Base-by-base conservation (phyloP, 2,113 vertebrate species). In the Odocoileus hemionus region DNA sequence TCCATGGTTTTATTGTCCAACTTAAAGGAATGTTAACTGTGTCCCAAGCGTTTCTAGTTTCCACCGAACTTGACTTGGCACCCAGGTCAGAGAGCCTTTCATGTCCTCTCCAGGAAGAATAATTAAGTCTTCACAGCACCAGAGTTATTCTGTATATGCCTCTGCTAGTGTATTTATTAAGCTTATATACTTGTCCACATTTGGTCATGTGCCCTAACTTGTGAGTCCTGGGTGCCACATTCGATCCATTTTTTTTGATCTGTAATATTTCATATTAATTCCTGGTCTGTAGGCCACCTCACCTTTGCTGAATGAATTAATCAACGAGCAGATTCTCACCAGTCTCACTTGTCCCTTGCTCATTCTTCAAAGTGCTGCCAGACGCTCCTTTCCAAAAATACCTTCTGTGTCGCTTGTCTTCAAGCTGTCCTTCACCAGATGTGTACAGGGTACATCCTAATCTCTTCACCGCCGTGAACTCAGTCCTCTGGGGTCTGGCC, bases 111-210 rank as follows among this genome's bases (percentile, higher is more conserved):
- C 3, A 3, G 5, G n/a, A 67, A 9, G 11, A 47, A 9, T 0
- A 39, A 74, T 39, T 3, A 13, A 57, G 9, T 11, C 6, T 7
- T 8, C 4, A 54, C 1, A 19, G 6, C 43, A 19, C 4, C 2
- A 0, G 14, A 2, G 4, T 3, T 3, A 1, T 7, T 12, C 3
- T n/a, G 43, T 0, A 12, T 2, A 8, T 4, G 36, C n/a, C 9
- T 25, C 60, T 4, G 6, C 2, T 0, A 7, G 19, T 36, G 3
- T 30, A 45, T 15, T n/a, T 52, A 6, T n/a, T 55, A 11, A 2
- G n/a, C 33, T 3, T 26, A 23, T 17, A 0, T 14, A 3, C 88
- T 30, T 43, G 36, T 28, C 47, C 19, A 26, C 43, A 12, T n/a
- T 39, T 86, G 58, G 60, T 19, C 30, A 4, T 1, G 4, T 5